Conservation (phyloP, 2,888 invertebrate genomes). For the Agrotis segetum region DNA sequence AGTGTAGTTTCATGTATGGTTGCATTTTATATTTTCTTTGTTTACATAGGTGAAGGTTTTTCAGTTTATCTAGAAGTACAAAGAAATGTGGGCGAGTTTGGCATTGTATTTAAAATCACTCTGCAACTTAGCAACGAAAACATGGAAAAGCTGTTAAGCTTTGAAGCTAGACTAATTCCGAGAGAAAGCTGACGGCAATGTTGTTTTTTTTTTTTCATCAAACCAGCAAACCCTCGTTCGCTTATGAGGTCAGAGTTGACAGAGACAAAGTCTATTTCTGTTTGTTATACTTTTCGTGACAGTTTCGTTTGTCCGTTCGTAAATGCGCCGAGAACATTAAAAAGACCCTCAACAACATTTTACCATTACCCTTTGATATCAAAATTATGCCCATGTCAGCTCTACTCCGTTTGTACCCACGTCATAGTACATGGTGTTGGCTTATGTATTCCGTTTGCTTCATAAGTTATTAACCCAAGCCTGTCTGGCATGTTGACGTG, state of each 20-base stretch:
- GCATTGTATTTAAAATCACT: neutral
- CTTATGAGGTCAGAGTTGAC: no score
- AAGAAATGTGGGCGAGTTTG: neutral
- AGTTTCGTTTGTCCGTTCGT: no score
- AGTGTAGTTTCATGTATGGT: slow-evolving; percentile 12
- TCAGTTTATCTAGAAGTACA: slow-evolving; percentile 11
- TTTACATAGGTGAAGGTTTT: neutral
- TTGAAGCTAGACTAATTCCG: neutral
- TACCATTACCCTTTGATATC: neutral
- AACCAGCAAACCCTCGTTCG: no score
- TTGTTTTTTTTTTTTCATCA: neutral
- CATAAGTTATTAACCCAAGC: slow-evolving; percentile 38
- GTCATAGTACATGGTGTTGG: slow-evolving; percentile 3
- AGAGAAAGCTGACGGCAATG: neutral
- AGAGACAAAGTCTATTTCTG: neutral
- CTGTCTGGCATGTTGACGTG: neutral
- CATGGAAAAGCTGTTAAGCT: neutral
- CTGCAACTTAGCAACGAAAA: slow-evolving; percentile 2
- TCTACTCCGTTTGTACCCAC: neutral
- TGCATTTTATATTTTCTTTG: slow-evolving; percentile 14
- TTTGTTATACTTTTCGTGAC: neutral
- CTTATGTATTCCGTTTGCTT: slow-evolving; percentile 1
- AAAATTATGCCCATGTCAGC: neutral
- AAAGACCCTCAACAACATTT: neutral
- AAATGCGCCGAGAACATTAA: slow-evolving; percentile 11